Evolutionary conservation across 2,113 vertebrate genomes (phyloP), one percentile per base, ranked within the genome.

Genomic region (Entomyzon cyanotis): DNA sequence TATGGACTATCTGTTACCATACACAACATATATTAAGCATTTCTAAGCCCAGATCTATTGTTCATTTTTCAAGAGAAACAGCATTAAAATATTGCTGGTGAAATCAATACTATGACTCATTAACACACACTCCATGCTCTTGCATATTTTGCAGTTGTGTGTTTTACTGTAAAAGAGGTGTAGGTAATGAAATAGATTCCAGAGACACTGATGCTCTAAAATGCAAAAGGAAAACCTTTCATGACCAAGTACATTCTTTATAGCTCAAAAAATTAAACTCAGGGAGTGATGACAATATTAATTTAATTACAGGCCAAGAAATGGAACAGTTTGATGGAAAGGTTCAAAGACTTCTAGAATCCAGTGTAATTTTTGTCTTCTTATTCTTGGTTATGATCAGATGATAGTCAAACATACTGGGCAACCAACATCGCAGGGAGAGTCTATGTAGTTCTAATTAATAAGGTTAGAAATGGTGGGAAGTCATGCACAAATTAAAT

Each of bases 301-400:
- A 89, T 91, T 73, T 88, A 93, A 95, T 89, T 85, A 62, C 27
- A 83, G 46, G 42, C 42, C 63, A 77, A 93, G 73, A 93, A 89
- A 59, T 23, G 15, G 81, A 95, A 95, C 58, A 75, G 50, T 78
- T 86, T 70, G 68, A 93, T 90, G 67, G 84, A 73, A 96, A 59
- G 46, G 62, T 62, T 46, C 74, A 89, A 86, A 95, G 71, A 69
- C 7, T 74, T 81, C 47, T 85, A 59, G 88, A 96, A 84, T 84
- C 41, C 70, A 30, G n/a, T 83, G 88, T 64, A 63, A 49, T 75
- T 92, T 95, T 94, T 89, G 23, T 55, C 18, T 65, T 65, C 9
- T 52, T 78, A 33, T 55, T 81, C 64, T 65, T 77, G 33, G 18
- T 76, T 88, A 50, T 39, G 21, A 80, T 42, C 28, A 70, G 37